Conservation (phyloP, 2,113 vertebrate genomes). For the Melanerpes aurifrons region DNA sequence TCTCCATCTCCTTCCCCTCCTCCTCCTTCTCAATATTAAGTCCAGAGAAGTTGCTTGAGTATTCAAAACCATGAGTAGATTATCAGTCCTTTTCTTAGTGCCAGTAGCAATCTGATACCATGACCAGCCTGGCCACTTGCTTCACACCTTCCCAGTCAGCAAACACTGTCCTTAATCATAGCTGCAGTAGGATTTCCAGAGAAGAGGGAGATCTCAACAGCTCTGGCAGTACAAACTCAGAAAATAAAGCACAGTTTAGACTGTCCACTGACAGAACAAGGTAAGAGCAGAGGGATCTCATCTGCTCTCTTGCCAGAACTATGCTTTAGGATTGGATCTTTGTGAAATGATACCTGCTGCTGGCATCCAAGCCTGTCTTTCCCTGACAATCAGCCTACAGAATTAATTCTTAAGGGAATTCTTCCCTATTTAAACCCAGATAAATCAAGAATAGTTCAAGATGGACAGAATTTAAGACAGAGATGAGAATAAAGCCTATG, state of each 20-base stretch:
- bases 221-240: background rate
- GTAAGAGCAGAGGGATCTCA: background rate
- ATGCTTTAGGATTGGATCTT: background rate
- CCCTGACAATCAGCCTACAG: background rate
- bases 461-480: background rate
- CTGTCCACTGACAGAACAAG: background rate
- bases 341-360: background rate
- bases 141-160: conserved; percentile 27
- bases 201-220: background rate
- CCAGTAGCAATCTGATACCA: background rate
- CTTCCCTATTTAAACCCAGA: background rate
- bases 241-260: background rate
- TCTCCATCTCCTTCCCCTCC: background rate
- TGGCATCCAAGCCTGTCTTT: background rate
- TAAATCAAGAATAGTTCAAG: background rate
- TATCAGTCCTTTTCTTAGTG: conserved; percentile 47
- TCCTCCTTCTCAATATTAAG: background rate
- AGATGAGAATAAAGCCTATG: background rate
- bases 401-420: background rate
- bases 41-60: background rate
- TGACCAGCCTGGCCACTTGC: background rate
- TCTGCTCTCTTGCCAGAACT: background rate
- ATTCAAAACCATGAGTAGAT: conserved; percentile 5
- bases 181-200: background rate
- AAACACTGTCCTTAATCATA: background rate